A percentile compares a stretch with the other conserved stretches of the same genome.
Evolutionary conservation across 2,888 invertebrate genomes (phyloP).

Genomic region (Arge pagana): DNA sequence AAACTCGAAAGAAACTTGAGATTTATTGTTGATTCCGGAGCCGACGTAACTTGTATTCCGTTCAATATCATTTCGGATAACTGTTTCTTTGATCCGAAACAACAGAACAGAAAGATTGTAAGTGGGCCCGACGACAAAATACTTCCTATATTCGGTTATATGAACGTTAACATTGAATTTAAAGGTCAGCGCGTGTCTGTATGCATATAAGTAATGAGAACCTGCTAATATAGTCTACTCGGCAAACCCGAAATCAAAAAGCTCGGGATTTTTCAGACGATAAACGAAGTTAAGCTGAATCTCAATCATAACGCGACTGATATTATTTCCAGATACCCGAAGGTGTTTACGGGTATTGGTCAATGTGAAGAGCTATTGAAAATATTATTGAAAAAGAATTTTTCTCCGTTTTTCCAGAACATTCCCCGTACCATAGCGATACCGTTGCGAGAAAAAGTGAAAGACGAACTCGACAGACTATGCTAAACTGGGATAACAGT

Average conservation of each 20-base stretch:
- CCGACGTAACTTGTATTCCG: constrained; percentile 9
- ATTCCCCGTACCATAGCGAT: constrained; percentile 30
- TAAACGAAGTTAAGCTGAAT: constrained; percentile 1
- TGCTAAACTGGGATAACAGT: constrained; percentile 36
- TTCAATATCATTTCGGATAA: background rate
- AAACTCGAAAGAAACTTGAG: constrained; percentile 1
- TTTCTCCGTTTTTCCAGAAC: constrained; percentile 37
- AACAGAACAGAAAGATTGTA: constrained; percentile 8
- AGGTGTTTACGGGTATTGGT: constrained; percentile 32
- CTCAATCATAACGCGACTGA: background rate
- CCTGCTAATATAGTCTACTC: constrained; percentile 20
- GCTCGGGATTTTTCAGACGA: constrained; percentile 15
- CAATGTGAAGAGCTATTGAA: constrained; percentile 32
- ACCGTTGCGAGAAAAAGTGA: constrained; percentile 30
- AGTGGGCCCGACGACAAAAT: constrained; percentile 14
- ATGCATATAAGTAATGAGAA: constrained; percentile 1
- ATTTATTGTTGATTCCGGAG: constrained; percentile 17
- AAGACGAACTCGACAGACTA: constrained; percentile 28
- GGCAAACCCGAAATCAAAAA: constrained; percentile 25
- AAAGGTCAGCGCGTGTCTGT: background rate
- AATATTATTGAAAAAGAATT: constrained; percentile 35
- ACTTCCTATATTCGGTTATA: constrained; percentile 1
- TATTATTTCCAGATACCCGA: constrained; percentile 13
- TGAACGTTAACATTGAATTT: background rate
- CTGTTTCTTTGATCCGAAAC: background rate